A percentile compares a stretch with the other conserved stretches of the same genome.
phyloP scores from a whole-genome alignment of 2,888 invertebrate genomes.

The Imbricaverruca yamaguchii region DNA sequence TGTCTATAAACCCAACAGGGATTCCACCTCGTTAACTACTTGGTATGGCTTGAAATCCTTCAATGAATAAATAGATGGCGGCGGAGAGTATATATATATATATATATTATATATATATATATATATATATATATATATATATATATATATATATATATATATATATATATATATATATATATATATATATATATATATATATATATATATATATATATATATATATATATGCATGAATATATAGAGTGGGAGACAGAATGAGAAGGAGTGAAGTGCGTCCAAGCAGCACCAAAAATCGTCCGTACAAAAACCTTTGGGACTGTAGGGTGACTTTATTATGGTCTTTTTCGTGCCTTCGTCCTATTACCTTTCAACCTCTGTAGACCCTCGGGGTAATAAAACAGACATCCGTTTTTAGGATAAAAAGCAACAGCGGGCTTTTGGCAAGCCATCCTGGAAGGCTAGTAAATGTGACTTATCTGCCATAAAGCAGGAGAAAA shows the following conservation, averaged over 20 bases:
- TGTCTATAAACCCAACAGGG: not conserved
- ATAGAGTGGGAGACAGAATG: too few relatives aligned
- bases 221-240: too few relatives aligned
- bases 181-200: too few relatives aligned
- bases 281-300: not conserved
- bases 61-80: not conserved
- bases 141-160: too few relatives aligned
- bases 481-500: not conserved
- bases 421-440: not conserved
- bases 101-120: too few relatives aligned
- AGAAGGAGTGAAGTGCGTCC: not conserved
- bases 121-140: too few relatives aligned
- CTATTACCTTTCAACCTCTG: not conserved
- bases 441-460: not conserved
- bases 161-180: too few relatives aligned
- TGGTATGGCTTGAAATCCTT: not conserved
- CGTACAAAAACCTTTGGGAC: not conserved
- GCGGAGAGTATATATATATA: too few relatives aligned
- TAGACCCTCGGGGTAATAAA: not conserved
- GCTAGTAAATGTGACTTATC: conserved; percentile 1
- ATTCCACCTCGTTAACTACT: not conserved
- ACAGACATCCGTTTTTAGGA: not conserved
- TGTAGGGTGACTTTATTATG: not conserved
- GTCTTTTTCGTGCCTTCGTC: not conserved
- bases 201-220: too few relatives aligned